Evolutionary conservation across 2,797 vertebrate species (phyloP).

Genomic region (Coracias cyanogaster): DNA sequence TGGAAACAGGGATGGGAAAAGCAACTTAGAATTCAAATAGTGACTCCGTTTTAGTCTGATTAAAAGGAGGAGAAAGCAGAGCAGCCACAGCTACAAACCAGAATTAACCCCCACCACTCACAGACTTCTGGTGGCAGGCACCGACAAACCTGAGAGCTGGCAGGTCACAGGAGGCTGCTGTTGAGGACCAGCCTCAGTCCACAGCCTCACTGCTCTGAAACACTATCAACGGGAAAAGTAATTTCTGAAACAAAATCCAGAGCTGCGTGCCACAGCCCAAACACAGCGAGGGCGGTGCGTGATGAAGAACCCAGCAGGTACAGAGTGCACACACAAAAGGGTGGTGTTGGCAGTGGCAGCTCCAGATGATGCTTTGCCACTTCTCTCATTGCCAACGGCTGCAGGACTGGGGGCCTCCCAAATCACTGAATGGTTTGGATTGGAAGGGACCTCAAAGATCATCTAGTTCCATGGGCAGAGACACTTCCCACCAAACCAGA

Average conservation of each 20-base stretch:
- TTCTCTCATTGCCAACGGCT: background rate
- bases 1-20: background rate
- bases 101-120: background rate
- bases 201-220: background rate
- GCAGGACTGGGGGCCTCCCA: background rate
- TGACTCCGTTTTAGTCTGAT: background rate
- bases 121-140: background rate
- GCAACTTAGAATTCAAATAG: background rate
- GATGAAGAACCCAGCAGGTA: background rate
- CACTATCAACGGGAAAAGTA: background rate
- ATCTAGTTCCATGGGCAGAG: no score
- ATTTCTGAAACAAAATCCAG: background rate
- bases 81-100: background rate
- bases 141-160: rapidly evolving
- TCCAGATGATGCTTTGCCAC: background rate
- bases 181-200: background rate
- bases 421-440: no score
- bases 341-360: rapidly evolving
- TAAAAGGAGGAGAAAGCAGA: background rate
- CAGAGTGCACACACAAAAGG: no score
- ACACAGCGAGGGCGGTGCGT: background rate
- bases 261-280: background rate
- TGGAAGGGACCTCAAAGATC: no score
- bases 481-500: no score
- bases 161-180: background rate